Evolutionary conservation across 2,797 vertebrate species (phyloP), one percentile per base, ranked within the genome.

Genomic region (Leptodactylus fallax): DNA sequence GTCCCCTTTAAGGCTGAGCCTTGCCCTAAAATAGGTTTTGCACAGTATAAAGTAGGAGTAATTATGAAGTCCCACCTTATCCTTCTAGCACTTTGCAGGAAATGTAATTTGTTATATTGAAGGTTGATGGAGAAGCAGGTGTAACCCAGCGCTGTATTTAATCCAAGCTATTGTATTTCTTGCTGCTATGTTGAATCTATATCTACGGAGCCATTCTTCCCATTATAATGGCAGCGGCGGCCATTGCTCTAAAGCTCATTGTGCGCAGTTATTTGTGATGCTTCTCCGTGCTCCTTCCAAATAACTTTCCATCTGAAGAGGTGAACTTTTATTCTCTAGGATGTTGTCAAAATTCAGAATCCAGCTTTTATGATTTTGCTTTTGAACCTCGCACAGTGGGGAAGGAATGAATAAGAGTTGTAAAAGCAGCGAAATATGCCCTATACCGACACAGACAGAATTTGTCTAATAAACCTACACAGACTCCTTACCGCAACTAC

Each of bases 321-420:
- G 72, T 78, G 63, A 67, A 21, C 79, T 85, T 79, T 78, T 72
- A 86, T 79, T 85, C 87, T 21, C 45, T 36, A 55, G 71, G 16
- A 79, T 86, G 85, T 78, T 83, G 63, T 89, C 80, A 89, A 87
- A 87, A 71, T 87, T 83, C 80, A 21, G 78, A 89, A 83, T 89
- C 49, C 53, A 21, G 61, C 80, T 83, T 86, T 89, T 89, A 86
- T 83, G 55, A 83, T 72, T 86, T 79, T 86, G 77, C 85, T 89
- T 89, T 89, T 71, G n/a, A 89, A 83, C 36, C 61, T 60, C 7
- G 19, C 88, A 47, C 88, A 83, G 88, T 83, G 47, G 88, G 88
- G 81, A 89, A 56, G 7, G 36, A 86, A 89, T 87, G 88, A 89
- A 86, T 83, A 86, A 21, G 55, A 55, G 80, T 69, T 12, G 55